Evolutionary conservation across 2,113 vertebrate species (phyloP).

Genomic region (human (Homo sapiens)): DNA sequence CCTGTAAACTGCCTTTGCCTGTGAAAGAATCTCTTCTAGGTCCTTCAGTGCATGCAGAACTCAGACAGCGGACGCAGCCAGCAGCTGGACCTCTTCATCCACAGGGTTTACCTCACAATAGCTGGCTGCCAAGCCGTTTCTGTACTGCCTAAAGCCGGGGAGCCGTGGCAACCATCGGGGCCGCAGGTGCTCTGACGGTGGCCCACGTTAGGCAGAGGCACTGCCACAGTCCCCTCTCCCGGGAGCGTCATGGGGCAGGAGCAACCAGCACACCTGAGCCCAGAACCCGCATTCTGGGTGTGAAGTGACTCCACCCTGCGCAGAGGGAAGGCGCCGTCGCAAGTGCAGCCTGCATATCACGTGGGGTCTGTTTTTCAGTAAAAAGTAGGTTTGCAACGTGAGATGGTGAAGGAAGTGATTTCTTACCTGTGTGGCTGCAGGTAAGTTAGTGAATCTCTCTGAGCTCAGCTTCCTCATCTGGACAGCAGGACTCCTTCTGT

Average conservation of each 20-base stretch:
- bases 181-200: accelerated
- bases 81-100: not conserved
- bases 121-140: no score
- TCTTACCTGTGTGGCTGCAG: accelerated
- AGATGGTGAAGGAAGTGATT: not conserved
- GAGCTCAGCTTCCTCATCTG: not conserved
- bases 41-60: not conserved
- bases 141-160: not conserved
- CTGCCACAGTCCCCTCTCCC: not conserved
- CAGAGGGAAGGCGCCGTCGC: no score
- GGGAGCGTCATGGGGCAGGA: no score
- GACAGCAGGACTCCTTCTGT: accelerated
- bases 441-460: no score
- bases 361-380: not conserved
- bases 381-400: accelerated
- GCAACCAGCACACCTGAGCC: accelerated
- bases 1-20: not conserved
- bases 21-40: not conserved
- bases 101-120: not conserved
- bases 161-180: accelerated
- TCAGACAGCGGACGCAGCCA: no score
- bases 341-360: accelerated
- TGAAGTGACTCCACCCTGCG: not conserved
- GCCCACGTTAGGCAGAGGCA: not conserved
- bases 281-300: not conserved